phyloP scores from a whole-genome alignment of 2,888 invertebrate genomes.

The Stenodema calcarata region DNA sequence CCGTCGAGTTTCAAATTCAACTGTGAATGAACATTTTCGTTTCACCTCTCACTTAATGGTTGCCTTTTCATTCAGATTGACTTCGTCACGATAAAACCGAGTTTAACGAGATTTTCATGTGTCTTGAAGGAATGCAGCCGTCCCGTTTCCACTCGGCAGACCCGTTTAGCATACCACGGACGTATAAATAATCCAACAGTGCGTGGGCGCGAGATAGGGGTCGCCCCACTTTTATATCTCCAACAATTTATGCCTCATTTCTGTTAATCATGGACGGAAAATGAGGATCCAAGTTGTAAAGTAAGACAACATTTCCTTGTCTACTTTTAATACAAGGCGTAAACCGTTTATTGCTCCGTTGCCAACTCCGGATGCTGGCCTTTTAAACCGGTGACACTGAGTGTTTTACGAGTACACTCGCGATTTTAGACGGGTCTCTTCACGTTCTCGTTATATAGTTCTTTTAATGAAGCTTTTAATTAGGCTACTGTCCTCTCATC shows the following conservation, averaged over 20 bases:
- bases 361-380: neutral
- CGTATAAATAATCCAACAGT: neutral
- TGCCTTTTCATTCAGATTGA: neutral
- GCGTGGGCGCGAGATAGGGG: neutral
- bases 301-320: slow-evolving; percentile 32
- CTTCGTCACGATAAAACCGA: neutral
- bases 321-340: slow-evolving; percentile 19
- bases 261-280: neutral
- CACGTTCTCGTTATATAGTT: neutral
- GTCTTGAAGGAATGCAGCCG: neutral
- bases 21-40: too few relatives aligned
- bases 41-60: neutral
- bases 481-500: neutral
- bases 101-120: neutral
- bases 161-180: neutral
- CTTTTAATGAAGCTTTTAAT: neutral
- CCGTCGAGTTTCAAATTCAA: too few relatives aligned
- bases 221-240: neutral
- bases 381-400: slow-evolving; percentile 27
- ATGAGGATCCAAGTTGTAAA: slow-evolving; percentile 27
- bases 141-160: neutral
- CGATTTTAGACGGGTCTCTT: slow-evolving; percentile 15
- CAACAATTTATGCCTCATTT: neutral
- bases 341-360: slow-evolving; percentile 20
- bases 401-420: slow-evolving; percentile 12